Evolutionary conservation across 2,113 vertebrate genomes (phyloP).

Genomic region (Phasianus colchicus): DNA sequence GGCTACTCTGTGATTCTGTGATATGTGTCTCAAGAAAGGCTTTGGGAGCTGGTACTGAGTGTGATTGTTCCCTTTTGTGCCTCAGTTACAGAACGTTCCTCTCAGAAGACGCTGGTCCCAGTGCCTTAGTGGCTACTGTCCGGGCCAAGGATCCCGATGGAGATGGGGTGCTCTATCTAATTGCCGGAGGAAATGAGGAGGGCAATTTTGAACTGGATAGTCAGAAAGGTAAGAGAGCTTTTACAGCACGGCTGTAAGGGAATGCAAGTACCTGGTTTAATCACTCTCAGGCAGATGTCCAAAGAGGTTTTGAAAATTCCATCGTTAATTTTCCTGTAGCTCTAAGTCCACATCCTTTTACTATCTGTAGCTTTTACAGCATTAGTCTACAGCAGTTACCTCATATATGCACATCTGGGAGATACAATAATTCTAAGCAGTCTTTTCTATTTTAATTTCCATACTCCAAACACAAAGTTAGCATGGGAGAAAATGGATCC

Average conservation of each 20-base stretch:
- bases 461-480: background rate
- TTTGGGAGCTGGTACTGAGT: background rate
- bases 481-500: background rate
- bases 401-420: background rate
- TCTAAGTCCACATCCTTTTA: background rate
- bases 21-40: background rate
- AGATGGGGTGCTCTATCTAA: slow-evolving; percentile 85
- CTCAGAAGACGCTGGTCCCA: slow-evolving; percentile 90
- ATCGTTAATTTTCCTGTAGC: background rate
- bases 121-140: slow-evolving; percentile 87
- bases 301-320: background rate
- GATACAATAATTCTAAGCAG: background rate
- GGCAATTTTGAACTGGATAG: slow-evolving; percentile 90
- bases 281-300: background rate
- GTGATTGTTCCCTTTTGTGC: background rate
- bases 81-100: slow-evolving; percentile 90
- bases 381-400: background rate
- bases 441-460: background rate
- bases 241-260: background rate
- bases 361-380: background rate
- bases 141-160: slow-evolving; percentile 90
- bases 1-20: no score
- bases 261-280: background rate
- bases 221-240: slow-evolving; percentile 82
- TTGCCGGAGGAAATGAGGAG: slow-evolving; percentile 89